Percentiles rank a stretch among this genome's conserved stretches.
Conservation (phyloP, 2,113 vertebrate genomes). For the Panurus biarmicus region DNA sequence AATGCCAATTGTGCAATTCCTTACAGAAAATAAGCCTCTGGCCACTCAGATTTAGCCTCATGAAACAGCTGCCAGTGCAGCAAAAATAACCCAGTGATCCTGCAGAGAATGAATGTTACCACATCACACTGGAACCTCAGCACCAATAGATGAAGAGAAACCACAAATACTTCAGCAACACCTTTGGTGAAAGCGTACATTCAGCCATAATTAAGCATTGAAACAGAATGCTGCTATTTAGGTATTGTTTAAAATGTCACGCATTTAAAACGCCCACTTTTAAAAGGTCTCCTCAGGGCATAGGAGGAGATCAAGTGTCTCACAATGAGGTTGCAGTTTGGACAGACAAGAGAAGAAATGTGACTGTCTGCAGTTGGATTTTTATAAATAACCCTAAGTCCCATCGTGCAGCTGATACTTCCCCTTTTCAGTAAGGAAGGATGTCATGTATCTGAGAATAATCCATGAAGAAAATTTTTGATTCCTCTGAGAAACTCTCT, state of each 20-base stretch:
- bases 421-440: background rate
- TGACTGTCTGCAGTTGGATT: background rate
- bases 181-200: background rate
- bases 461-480: background rate
- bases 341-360: background rate
- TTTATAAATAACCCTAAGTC: background rate
- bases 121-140: background rate
- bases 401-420: accelerated
- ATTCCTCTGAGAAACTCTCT: background rate
- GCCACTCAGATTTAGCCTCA: background rate
- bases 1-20: background rate
- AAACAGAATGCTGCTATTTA: background rate
- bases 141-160: background rate
- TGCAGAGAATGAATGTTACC: background rate
- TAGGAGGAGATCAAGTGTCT: background rate
- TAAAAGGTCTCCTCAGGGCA: background rate
- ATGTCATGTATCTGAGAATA: background rate
- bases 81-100: background rate
- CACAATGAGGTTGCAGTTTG: background rate
- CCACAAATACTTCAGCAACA: background rate
- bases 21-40: background rate
- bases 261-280: background rate
- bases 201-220: background rate
- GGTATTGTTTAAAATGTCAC: background rate
- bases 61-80: conserved; percentile 7